phyloP scores from a whole-genome alignment of 2,113 vertebrate genomes.

The Lampris megalopsis region DNA sequence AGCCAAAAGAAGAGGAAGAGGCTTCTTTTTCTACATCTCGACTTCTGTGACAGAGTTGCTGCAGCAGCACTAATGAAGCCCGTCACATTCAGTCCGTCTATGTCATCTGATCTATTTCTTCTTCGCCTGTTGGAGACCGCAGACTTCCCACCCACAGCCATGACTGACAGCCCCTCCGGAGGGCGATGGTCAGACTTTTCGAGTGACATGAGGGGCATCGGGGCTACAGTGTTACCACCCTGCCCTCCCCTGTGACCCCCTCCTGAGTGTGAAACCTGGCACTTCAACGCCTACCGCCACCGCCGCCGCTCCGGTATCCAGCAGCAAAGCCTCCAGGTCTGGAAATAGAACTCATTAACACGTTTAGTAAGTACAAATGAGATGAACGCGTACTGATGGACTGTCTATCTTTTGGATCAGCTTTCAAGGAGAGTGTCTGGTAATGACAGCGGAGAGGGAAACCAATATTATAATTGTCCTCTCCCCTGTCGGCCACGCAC shows the following conservation, averaged over 20 bases:
- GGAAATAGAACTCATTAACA: slow-evolving; percentile 89
- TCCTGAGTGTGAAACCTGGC: slow-evolving; percentile 68
- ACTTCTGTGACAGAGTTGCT: slow-evolving; percentile 64
- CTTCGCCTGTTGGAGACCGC: slow-evolving; percentile 63
- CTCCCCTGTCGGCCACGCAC: slow-evolving; percentile 23
- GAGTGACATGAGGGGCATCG: slow-evolving; percentile 66
- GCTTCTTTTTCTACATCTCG: slow-evolving; percentile 47
- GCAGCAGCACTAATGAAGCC: slow-evolving; percentile 72
- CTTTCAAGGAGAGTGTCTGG: slow-evolving; percentile 85
- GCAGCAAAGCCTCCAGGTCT: slow-evolving; percentile 74
- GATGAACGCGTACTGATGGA: slow-evolving; percentile 85
- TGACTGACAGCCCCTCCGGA: slow-evolving; percentile 80
- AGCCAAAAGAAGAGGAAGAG: no score
- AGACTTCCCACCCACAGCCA: slow-evolving; percentile 65
- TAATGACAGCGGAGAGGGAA: slow-evolving; percentile 82
- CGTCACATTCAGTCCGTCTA: slow-evolving; percentile 70
- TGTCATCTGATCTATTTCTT: slow-evolving; percentile 72
- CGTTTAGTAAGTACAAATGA: slow-evolving; percentile 87
- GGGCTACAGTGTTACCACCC: slow-evolving; percentile 67
- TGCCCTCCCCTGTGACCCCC: slow-evolving; percentile 29
- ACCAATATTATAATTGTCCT: slow-evolving; percentile 85
- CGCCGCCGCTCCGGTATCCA: slow-evolving; percentile 76
- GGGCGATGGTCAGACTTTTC: slow-evolving; percentile 71
- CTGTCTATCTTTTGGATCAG: slow-evolving; percentile 88
- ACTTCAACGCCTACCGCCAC: slow-evolving; percentile 71